These are phyloP conservation scores for Cybosia mesomella DNA, from an alignment of 2,888 invertebrate genomes.

Conservation along the genomic window DNA sequence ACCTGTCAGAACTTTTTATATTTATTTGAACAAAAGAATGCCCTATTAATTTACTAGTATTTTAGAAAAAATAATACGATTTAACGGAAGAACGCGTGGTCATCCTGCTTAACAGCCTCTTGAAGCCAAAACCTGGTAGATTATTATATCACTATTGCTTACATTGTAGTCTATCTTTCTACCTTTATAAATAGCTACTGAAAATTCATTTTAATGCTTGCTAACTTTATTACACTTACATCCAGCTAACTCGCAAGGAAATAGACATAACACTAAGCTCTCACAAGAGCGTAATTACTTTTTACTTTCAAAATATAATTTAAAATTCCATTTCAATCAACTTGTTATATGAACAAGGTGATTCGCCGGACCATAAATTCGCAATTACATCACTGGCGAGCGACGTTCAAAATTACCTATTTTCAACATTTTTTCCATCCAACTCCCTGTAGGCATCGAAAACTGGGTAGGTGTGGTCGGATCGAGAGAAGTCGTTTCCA, in stretches of 20 bases:
- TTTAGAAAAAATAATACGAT: neutral
- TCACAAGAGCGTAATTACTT: conserved; percentile 16
- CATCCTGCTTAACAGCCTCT: neutral
- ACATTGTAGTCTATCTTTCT: neutral
- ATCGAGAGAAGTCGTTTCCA: conserved; percentile 69
- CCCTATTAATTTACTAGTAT: too few relatives aligned
- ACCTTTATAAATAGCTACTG: neutral
- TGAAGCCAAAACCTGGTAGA: neutral
- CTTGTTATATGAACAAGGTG: conserved; percentile 49
- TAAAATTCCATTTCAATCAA: conserved; percentile 57
- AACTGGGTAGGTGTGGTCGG: conserved; percentile 81
- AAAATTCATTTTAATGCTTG: neutral
- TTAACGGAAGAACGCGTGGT: neutral
- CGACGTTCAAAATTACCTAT: conserved; percentile 83
- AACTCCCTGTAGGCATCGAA: conserved; percentile 85
- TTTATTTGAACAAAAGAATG: too few relatives aligned
- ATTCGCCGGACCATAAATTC: conserved; percentile 70
- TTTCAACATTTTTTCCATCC: conserved; percentile 78
- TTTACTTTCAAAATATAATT: conserved; percentile 41
- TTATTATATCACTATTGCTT: neutral
- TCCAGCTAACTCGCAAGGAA: neutral
- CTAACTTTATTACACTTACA: neutral
- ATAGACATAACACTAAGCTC: conserved; percentile 12
- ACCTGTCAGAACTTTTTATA: neutral
- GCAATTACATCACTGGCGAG: conserved; percentile 80